Percentiles rank a stretch among this genome's conserved stretches.
phyloP scores from a whole-genome alignment of 2,888 invertebrate species.

The Tryphoninae sp. region DNA sequence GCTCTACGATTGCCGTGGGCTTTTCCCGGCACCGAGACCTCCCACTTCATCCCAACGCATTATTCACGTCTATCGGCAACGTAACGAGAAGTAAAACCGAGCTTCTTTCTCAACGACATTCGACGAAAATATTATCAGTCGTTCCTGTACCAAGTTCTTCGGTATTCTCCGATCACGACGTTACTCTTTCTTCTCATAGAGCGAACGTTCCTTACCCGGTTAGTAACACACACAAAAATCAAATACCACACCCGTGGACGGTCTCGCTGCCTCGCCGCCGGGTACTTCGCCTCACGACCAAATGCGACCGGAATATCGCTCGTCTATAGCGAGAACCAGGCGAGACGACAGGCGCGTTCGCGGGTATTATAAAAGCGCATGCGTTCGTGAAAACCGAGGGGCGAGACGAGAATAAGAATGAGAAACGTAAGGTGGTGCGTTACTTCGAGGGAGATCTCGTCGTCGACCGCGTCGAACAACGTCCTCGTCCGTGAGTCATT shows the following conservation, averaged over 20 bases:
- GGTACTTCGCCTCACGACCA: slow-evolving; percentile 63
- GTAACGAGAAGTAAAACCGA: neutral
- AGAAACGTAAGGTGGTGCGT: neutral
- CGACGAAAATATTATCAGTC: slow-evolving; percentile 1
- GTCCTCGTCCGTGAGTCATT: slow-evolving; percentile 43
- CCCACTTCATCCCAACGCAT: slow-evolving; percentile 59
- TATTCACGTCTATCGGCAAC: slow-evolving; percentile 52
- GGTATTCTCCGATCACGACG: neutral
- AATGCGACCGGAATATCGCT: slow-evolving; percentile 61
- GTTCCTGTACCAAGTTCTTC: neutral
- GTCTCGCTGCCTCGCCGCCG: slow-evolving; percentile 55
- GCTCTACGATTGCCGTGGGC: slow-evolving; percentile 43
- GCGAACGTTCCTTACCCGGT: slow-evolving; percentile 36
- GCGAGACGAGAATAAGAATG: neutral
- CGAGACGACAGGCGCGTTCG: slow-evolving; percentile 69
- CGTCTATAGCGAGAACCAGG: slow-evolving; percentile 23
- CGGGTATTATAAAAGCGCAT: slow-evolving; percentile 69
- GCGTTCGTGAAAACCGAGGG: slow-evolving; percentile 64
- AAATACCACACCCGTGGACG: slow-evolving; percentile 76
- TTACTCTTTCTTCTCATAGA: neutral
- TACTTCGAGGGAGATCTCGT: neutral
- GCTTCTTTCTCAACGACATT: neutral
- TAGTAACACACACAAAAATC: slow-evolving; percentile 61
- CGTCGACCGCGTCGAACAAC: slow-evolving; percentile 8
- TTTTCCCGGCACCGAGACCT: slow-evolving; percentile 51